Evolutionary conservation across 2,888 invertebrate species (phyloP).

Genomic region (Epistrophe grossulariae): DNA sequence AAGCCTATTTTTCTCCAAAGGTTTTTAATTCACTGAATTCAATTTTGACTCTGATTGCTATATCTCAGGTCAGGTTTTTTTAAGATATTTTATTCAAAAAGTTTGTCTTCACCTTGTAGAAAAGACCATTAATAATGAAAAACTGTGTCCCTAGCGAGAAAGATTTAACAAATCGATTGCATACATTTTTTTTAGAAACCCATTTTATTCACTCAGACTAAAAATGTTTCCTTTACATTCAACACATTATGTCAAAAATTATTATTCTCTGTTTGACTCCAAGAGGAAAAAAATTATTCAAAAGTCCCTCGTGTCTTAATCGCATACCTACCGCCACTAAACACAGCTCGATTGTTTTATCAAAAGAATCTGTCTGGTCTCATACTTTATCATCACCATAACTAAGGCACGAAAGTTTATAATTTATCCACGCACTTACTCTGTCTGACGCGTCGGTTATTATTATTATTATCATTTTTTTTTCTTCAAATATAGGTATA

Average conservation of each 20-base stretch:
- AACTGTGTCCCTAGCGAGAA: too few relatives aligned
- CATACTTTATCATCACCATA: not conserved
- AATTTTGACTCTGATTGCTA: too few relatives aligned
- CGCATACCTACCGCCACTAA: not conserved
- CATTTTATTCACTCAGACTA: not conserved
- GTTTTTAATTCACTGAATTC: too few relatives aligned
- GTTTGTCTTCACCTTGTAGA: too few relatives aligned
- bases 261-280: not conserved
- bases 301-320: not conserved
- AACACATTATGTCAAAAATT: not conserved
- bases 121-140: too few relatives aligned
- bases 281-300: not conserved
- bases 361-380: not conserved
- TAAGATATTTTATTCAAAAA: too few relatives aligned
- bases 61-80: too few relatives aligned
- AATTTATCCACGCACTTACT: conserved; percentile 22
- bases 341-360: not conserved
- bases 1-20: too few relatives aligned
- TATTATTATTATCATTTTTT: conserved; percentile 4
- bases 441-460: conserved; percentile 8
- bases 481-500: not conserved
- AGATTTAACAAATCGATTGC: not conserved
- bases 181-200: not conserved
- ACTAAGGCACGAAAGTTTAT: not conserved
- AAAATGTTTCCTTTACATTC: not conserved